A percentile compares a stretch with the other conserved stretches of the same genome.
Evolutionary conservation across 2,797 vertebrate genomes (phyloP).

Genomic region (Astyanax mexicanus): DNA sequence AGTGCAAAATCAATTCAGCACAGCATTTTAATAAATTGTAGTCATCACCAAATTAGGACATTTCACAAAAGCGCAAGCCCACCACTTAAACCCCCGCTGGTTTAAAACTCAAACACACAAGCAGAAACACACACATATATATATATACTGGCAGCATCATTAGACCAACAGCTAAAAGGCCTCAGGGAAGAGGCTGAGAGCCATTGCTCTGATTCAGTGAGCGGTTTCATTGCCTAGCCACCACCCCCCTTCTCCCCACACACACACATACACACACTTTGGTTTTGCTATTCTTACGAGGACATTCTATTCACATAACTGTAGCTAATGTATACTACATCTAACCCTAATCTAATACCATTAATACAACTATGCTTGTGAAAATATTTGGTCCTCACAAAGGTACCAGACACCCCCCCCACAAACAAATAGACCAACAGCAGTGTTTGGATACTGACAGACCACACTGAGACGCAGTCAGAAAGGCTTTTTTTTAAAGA

Average conservation of each 20-base stretch:
- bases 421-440: not conserved
- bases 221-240: conserved; percentile 29
- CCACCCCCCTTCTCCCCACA: conserved; percentile 21
- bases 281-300: too few species aligned
- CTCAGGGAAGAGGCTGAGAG: conserved; percentile 38
- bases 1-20: conserved; percentile 12
- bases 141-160: conserved; percentile 19
- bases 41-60: conserved; percentile 21
- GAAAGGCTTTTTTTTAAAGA: conserved; percentile 38
- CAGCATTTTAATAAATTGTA: conserved; percentile 18
- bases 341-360: too few species aligned
- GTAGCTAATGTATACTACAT: too few species aligned
- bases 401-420: conserved; percentile 10
- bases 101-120: conserved; percentile 2
- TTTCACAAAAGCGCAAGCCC: not conserved
- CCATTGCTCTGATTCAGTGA: conserved; percentile 46
- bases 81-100: not conserved
- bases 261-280: conserved; percentile 11
- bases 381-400: too few species aligned
- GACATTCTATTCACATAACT: too few species aligned
- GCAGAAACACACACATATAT: conserved; percentile 33
- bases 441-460: not conserved
- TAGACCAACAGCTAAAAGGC: conserved; percentile 28
- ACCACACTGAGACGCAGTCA: conserved; percentile 45
- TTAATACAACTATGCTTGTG: too few species aligned